These are phyloP conservation scores for Toxonevra muliebris DNA, from an alignment of 2,888 invertebrate genomes.

Conservation along the genomic window DNA sequence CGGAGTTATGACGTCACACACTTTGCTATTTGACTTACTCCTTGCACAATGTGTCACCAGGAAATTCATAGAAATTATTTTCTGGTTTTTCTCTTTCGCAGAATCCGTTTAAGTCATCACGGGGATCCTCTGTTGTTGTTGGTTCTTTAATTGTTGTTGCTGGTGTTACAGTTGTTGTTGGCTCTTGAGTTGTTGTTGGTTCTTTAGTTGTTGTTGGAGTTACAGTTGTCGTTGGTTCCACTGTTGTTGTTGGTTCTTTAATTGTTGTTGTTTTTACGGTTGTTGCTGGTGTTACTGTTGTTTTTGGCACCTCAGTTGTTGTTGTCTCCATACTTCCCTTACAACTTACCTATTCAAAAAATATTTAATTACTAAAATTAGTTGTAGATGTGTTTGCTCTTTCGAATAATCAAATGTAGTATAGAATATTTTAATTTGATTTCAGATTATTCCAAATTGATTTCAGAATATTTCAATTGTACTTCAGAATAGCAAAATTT, in stretches of 20 bases:
- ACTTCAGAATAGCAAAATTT: too few species aligned
- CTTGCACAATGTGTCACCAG: too few species aligned
- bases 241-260: constrained; percentile 7
- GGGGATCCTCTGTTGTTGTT: constrained; percentile 10
- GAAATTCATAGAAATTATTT: too few species aligned
- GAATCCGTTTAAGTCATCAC: constrained; percentile 11
- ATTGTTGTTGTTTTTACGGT: constrained; percentile 7
- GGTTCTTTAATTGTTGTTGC: background rate
- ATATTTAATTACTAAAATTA: too few species aligned
- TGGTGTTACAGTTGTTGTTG: background rate
- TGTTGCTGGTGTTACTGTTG: constrained; percentile 1
- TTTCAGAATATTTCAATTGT: too few species aligned
- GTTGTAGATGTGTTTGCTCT: too few species aligned
- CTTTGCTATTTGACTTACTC: too few species aligned
- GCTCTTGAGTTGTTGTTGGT: background rate
- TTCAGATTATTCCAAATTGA: too few species aligned
- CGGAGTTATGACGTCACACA: too few species aligned
- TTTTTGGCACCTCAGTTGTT: background rate
- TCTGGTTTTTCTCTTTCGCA: constrained; percentile 3
- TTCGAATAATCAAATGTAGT: too few species aligned
- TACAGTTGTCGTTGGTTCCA: constrained; percentile 13
- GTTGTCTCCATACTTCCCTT: background rate
- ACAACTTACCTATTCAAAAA: too few species aligned
- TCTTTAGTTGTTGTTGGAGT: constrained; percentile 8
- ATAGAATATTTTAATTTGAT: too few species aligned